A percentile compares a stretch with the other conserved stretches of the same genome.
phyloP scores from a whole-genome alignment of 2,113 vertebrate species.

The Brachyistius frenatus region DNA sequence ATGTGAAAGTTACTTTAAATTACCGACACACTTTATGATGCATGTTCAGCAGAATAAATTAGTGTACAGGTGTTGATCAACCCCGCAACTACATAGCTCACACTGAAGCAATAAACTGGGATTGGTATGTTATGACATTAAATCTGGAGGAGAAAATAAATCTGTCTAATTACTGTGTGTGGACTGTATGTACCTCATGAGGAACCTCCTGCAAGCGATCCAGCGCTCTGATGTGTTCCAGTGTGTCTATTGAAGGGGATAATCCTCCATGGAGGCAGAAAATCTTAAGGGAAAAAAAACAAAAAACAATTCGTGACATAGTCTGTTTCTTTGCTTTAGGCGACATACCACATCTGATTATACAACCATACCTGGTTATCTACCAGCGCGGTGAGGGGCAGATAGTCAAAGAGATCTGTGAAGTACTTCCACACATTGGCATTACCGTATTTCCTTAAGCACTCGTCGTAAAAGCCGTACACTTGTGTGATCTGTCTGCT shows the following conservation, averaged over 20 bases:
- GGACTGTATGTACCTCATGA: slow-evolving; percentile 89
- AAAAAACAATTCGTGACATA: background rate
- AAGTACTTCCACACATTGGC: slow-evolving; percentile 99
- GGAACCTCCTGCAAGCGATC: slow-evolving; percentile 99
- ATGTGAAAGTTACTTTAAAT: no score
- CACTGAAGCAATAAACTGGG: background rate
- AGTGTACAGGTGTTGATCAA: background rate
- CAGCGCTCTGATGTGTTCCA: slow-evolving; percentile 98
- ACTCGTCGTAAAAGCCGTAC: slow-evolving; percentile 87
- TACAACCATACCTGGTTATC: slow-evolving; percentile 92
- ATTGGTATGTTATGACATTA: background rate
- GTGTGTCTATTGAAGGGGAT: slow-evolving; percentile 98
- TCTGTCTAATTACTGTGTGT: background rate
- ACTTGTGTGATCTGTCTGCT: slow-evolving; percentile 88
- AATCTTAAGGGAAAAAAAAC: slow-evolving; percentile 82
- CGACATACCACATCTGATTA: background rate
- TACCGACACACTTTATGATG: background rate
- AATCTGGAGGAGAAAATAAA: background rate
- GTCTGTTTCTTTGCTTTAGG: background rate
- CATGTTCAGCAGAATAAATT: background rate
- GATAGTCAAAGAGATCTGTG: slow-evolving; percentile 88
- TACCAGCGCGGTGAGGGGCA: slow-evolving; percentile 96
- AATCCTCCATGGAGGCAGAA: slow-evolving; percentile 98
- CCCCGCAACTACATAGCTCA: background rate
- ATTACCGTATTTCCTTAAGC: slow-evolving; percentile 97